Evolutionary conservation across 92 coral and sea anemone genomes (phyloP), one percentile per base, ranked within the genome.

Genomic region (Nematostella vectensis): DNA sequence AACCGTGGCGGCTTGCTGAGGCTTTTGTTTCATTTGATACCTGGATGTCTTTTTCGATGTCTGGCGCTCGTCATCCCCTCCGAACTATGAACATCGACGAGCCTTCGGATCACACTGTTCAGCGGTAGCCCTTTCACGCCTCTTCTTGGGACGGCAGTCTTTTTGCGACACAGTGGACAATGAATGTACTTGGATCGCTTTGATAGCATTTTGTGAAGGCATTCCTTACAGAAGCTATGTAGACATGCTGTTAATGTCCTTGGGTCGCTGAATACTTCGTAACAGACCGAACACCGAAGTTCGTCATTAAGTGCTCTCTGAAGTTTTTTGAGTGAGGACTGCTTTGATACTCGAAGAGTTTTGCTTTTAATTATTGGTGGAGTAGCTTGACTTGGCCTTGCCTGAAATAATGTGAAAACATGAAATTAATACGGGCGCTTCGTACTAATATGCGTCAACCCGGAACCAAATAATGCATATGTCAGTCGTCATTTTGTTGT

Each of bases 131-230:
- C 13, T 8, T 31, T 47, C 8, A 61, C 54, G 1, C 67, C 67
- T 43, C 67, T 55, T 21, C 20, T 48, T 17, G 67, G 67, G 1
- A 61, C 25, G 13, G 57, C 27, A 3, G 67, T 61, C 37, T 48
- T 61, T 50, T 61, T 61, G 29, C 67, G 57, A 27, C 67, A 61
- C 38, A 61, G 39, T 19, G 67, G 67, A 29, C 67, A 61, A 31
- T 61, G 67, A 0, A 61, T 31, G 16, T 17, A 29, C 57, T 61
- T 61, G 29, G 50, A 37, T 30, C 67, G 18, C 11, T 31, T 48
- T 19, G 57, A 47, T 3, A 61, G 25, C 67, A 61, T 61, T 25
- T 48, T 61, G 13, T 28, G 22, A 16, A 61, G 40, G 36, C 67
- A 61, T 4, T n/a, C 23, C 10, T 47, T 55, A 19, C 67, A 61